Evolutionary conservation across 2,797 vertebrate genomes (phyloP), one percentile per base, ranked within the genome.

Genomic region (Scomberomorus guttatus): DNA sequence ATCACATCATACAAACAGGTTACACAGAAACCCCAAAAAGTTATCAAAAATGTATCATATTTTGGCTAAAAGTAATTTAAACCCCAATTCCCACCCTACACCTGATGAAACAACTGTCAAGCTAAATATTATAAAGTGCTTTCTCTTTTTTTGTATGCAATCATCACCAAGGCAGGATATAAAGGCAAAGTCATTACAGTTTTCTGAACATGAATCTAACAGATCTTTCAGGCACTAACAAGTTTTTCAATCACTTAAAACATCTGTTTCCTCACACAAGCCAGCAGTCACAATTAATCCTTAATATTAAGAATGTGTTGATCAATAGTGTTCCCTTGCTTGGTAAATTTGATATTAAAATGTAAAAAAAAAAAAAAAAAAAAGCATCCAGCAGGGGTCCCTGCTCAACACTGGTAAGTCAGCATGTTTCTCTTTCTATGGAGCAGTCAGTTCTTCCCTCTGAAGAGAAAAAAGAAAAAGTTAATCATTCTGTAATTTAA

Each of bases 101-200:
- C 39, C 55, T 14, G 10, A 79, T 72, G 37, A 83, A 84, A 52
- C 54, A 85, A 69, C 29, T 37, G 54, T 42, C 52, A 87, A 80
- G 85, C 87, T 81, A 57, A 87, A 80, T 73, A 80, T 79, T 79
- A 81, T 93, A 93, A 95, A 93, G 93, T 94, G 92, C 92, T 61
- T 84, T 80, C 66, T 86, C 70, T 80, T 79, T 77, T 75, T n/a
- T 65, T 56, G 44, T 79, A 65, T 61, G 70, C 70, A 75, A 84
- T 91, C 39, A 86, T 80, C 46, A 71, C 39, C 66, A 89, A 88
- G 89, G 89, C 68, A 81, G 60, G 25, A 67, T 73, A 50, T 73
- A 34, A 54, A 79, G 64, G 72, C 81, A 86, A 90, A 77, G 15
- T 74, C 39, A 50, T 67, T 50, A 27, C 11, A 76, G 8, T 42